These are phyloP conservation scores for Tupaia chinensis DNA, from an alignment of 2,113 vertebrate species.

Conservation along the genomic window DNA sequence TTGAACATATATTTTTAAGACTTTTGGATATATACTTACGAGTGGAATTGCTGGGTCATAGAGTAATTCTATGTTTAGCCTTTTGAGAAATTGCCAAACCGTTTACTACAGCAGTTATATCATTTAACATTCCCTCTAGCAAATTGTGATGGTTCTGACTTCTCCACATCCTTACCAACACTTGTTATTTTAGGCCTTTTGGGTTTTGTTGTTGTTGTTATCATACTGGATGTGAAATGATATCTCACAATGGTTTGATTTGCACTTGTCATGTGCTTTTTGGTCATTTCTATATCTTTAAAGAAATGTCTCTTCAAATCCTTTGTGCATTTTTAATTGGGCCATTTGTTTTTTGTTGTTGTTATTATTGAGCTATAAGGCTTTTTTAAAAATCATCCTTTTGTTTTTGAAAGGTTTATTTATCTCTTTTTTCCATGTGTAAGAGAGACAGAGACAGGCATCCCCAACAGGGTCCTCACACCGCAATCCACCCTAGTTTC, in stretches of 20 bases:
- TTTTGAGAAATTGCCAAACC: neutral
- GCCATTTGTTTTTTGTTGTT: neutral
- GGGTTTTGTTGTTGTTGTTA: neutral
- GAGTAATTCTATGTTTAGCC: slow-evolving; percentile 21
- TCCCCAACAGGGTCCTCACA: too few relatives aligned
- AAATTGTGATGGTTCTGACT: neutral
- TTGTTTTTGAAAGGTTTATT: too few relatives aligned
- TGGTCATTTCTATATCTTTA: neutral
- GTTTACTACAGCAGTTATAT: neutral
- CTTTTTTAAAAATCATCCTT: too few relatives aligned
- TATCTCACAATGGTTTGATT: neutral
- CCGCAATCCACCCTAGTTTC: too few relatives aligned
- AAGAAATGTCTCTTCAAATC: neutral
- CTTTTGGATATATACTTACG: neutral
- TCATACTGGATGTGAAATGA: neutral
- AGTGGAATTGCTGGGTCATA: neutral
- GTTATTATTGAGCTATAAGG: too few relatives aligned
- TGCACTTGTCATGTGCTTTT: neutral
- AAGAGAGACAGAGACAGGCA: too few relatives aligned
- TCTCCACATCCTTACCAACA: neutral
- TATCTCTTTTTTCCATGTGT: too few relatives aligned
- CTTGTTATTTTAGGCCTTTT: neutral
- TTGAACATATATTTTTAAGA: slow-evolving; percentile 40
- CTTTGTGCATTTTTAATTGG: neutral
- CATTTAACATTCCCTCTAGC: neutral